Percentiles rank a stretch among this genome's conserved stretches.
Evolutionary conservation across 2,888 invertebrate species (phyloP).

Genomic region (Callinectes sapidus): DNA sequence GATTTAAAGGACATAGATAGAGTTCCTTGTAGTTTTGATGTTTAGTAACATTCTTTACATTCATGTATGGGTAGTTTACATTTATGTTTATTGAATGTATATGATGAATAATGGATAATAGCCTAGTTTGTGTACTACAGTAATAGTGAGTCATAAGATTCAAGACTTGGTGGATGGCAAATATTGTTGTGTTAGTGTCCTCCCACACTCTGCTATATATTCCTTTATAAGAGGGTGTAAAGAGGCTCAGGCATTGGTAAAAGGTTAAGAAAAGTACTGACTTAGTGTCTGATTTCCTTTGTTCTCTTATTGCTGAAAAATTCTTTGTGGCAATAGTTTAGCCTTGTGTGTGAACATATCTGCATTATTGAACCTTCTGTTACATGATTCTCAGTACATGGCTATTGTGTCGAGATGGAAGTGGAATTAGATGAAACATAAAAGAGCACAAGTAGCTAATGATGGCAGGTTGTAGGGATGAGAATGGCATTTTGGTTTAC

Average conservation of each 20-base stretch:
- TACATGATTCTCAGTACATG: not conserved
- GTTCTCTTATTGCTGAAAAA: not conserved
- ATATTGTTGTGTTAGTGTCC: not conserved
- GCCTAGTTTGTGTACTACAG: not conserved
- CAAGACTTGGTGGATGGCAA: not conserved
- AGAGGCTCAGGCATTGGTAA: not conserved
- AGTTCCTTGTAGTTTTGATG: slow-evolving; percentile 11
- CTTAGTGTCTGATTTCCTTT: not conserved
- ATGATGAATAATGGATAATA: not conserved
- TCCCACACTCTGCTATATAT: not conserved
- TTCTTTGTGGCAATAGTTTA: not conserved
- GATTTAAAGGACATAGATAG: not conserved
- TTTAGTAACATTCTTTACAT: not conserved
- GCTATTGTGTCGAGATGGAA: not conserved
- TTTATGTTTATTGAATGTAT: not conserved
- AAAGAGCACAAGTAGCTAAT: not conserved
- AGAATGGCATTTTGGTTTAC: not conserved
- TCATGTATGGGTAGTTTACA: not conserved
- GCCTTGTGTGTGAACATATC: not conserved
- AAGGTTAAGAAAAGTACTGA: not conserved
- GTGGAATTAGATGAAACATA: not conserved
- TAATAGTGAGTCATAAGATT: not conserved
- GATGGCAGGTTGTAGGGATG: not conserved
- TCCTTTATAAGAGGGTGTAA: not conserved
- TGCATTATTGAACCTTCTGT: not conserved